Evolutionary conservation across 2,888 invertebrate species (phyloP).

Genomic region (Plagiodera versicolora): DNA sequence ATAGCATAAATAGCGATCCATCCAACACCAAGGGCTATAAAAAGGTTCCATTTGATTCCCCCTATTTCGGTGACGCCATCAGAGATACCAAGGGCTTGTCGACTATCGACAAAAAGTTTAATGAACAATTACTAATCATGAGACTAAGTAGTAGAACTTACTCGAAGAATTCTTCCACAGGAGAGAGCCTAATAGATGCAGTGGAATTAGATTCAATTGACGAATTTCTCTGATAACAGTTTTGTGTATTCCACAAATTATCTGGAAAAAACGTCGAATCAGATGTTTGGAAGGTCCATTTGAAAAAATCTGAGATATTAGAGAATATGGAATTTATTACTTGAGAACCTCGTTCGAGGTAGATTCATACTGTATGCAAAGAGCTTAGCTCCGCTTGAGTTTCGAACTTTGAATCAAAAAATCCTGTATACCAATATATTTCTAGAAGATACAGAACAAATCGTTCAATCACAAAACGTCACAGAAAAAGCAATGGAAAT

Average conservation of each 20-base stretch:
- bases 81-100: slow-evolving; percentile 64
- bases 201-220: slow-evolving; percentile 18
- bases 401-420: too few species aligned
- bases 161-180: slow-evolving; percentile 65
- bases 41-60: slow-evolving; percentile 68
- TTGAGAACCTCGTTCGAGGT: too few species aligned
- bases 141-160: slow-evolving; percentile 45
- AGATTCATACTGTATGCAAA: too few species aligned
- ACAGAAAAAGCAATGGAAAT: too few species aligned
- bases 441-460: too few species aligned
- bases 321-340: too few species aligned
- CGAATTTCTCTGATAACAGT: slow-evolving; percentile 51
- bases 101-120: too few species aligned
- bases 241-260: slow-evolving; percentile 70
- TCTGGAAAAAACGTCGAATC: slow-evolving; percentile 47
- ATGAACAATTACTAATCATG: neutral
- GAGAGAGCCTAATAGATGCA: slow-evolving; percentile 48
- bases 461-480: too few species aligned
- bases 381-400: too few species aligned
- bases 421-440: too few species aligned
- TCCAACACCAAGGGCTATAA: slow-evolving; percentile 65
- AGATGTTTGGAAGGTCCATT: too few species aligned
- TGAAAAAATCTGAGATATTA: too few species aligned
- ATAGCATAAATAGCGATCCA: slow-evolving; percentile 73
- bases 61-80: slow-evolving; percentile 65